Base-by-base conservation (phyloP, 2,888 invertebrate genomes). In the Mesorhabditis spiculigera region DNA sequence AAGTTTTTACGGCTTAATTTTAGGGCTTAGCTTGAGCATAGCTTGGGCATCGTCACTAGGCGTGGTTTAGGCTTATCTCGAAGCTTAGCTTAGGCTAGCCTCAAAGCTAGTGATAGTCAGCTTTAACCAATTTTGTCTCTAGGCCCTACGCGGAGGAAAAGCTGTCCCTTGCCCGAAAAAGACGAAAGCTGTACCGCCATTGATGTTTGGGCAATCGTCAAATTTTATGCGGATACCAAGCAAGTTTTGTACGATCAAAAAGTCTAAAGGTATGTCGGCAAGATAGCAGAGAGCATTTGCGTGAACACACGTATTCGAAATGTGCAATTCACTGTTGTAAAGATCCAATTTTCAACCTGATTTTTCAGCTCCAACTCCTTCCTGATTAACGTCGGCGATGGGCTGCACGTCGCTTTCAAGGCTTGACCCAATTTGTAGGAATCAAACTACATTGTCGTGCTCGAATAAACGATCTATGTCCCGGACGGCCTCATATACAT, bases 381-480 rank as follows among this genome's bases (percentile, higher is more conserved):
- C 28, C 75, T 86, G 68, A 66, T 86, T 13, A 78, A 76, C n/a
- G 69, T 81, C 43, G 85, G 81, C 0, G 86, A 86, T 67, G 86
- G 86, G 0, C 63, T 82, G n/a, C 78, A 82, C 28, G 66, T 86
- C 4, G 77, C 77, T 58, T 78, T 79, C 72, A 78, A 78, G 63
- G 71, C 68, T 28, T 28, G 28, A 28, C 28, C 28, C 28, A 28
- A 28, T 28, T 28, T 28, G 28, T 28, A 28, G 1, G 28, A 28
- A 28, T 28, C 3, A 28, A 28, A 28, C 28, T 28, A 28, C 28
- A 28, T 28, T 28, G 28, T 28, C 28, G 28, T 28, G 28, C 28
- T 28, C 28, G 28, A 28, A 28, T 28, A 28, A 28, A 28, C 3
- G 28, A 28, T 28, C 28, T 28, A 28, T 28, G 28, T 28, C 28